phyloP scores from a whole-genome alignment of 2,888 invertebrate genomes.

The Amorpha juglandis region DNA sequence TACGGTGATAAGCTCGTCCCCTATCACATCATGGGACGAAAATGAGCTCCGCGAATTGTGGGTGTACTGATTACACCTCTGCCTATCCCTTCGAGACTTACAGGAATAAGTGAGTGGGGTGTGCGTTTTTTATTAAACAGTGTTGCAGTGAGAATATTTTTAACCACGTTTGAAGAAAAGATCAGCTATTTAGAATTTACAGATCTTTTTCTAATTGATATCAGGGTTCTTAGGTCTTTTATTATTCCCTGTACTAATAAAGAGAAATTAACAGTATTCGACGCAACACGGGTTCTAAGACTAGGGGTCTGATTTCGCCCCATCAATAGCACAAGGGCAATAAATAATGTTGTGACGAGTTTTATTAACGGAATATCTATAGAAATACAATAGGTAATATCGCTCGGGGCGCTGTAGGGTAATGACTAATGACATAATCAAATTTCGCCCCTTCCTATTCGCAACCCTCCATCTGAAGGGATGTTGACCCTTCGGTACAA shows the following conservation, averaged over 20 bases:
- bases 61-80: too few relatives aligned
- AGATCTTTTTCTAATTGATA: too few relatives aligned
- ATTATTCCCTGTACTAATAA: neutral
- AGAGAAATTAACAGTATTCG: neutral
- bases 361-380: constrained; percentile 55
- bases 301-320: neutral
- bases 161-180: too few relatives aligned
- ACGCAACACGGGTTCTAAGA: neutral
- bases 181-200: too few relatives aligned
- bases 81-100: too few relatives aligned
- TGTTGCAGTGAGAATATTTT: too few relatives aligned
- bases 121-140: too few relatives aligned
- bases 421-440: constrained; percentile 73
- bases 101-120: too few relatives aligned
- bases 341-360: constrained; percentile 58
- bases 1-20: too few relatives aligned
- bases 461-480: constrained; percentile 42
- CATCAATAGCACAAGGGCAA: constrained; percentile 30
- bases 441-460: constrained; percentile 66
- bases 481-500: constrained; percentile 29
- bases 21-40: too few relatives aligned
- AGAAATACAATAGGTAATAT: constrained; percentile 51
- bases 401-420: constrained; percentile 46
- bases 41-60: too few relatives aligned
- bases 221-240: neutral